phyloP scores from a whole-genome alignment of 2,113 vertebrate species.

The Psammodynastes pulverulentus region DNA sequence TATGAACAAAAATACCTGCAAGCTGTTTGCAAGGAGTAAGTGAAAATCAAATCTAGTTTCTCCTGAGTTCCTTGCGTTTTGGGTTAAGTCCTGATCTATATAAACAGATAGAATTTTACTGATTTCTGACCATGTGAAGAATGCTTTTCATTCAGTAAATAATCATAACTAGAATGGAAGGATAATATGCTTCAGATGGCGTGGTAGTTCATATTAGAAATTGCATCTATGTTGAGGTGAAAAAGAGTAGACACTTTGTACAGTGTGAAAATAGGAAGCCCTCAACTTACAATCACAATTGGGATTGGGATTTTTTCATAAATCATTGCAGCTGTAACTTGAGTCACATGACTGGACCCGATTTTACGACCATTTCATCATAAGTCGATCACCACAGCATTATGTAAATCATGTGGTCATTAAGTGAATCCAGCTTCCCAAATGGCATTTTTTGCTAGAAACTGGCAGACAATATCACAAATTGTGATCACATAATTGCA shows the following conservation, averaged over 20 bases:
- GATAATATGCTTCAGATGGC: background rate
- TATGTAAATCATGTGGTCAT: background rate
- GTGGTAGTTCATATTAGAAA: background rate
- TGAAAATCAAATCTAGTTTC: background rate
- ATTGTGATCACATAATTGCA: background rate
- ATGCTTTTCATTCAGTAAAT: background rate
- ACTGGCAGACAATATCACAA: background rate
- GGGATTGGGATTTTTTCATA: background rate
- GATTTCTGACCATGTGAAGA: background rate
- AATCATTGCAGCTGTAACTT: background rate
- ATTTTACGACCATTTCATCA: too few relatives aligned
- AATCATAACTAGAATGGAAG: background rate
- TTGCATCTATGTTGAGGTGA: background rate
- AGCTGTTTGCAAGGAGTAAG: background rate
- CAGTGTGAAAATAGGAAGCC: background rate
- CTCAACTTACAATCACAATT: background rate
- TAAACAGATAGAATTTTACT: background rate
- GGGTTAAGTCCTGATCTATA: background rate
- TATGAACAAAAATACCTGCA: background rate
- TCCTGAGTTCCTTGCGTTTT: background rate
- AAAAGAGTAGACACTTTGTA: background rate
- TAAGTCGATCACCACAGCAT: background rate
- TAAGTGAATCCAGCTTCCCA: background rate
- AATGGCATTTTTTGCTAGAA: background rate
- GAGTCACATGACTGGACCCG: too few relatives aligned